Base-by-base conservation (phyloP, 2,888 invertebrate genomes). In the Drosophila emarginata region DNA sequence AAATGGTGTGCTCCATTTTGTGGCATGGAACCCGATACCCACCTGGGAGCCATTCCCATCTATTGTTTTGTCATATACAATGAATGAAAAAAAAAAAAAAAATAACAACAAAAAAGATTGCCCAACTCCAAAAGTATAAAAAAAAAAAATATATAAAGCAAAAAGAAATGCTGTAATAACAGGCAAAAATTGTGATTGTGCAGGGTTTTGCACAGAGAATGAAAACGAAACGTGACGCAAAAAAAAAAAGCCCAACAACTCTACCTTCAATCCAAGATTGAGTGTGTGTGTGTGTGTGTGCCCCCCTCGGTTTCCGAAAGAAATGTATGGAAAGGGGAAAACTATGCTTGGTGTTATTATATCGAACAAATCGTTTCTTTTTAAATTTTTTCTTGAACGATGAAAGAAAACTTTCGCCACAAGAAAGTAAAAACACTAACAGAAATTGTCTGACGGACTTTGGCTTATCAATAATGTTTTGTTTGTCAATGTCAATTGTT, bases 161-260 rank as follows among this genome's bases (percentile, higher is more conserved):
- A 58, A 77, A 74, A 86, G 84, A 84, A 84, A 85, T 87, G 80
- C 80, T 76, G 87, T 81, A 81, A 81, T 81, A 81, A 72, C 67
- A 37, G 76, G 67, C 74, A 79, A 82, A 54, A 54, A 54, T 54
- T 54, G 54, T 54, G 54, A 75, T 78, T 79, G 74, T 73, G 67
- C 85, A 81, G 83, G 77, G 80, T 79, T 74, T 57, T 32, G 57
- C 60, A 15, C 64, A 51, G 72, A 77, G 77, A 81, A 81, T 81
- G 83, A 81, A 87, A 87, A 85, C 71, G 80, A 85, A 84, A 84
- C 71, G 82, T 84, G 84, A 84, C 85, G 84, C 87, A 86, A 81
- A 79, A 59, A 39, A 14, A 86, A 81, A 79, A 59, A 39, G 39
- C 23, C 12, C 53, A 32, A 32, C 32, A 32, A 11, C 64, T 64